phyloP scores from a whole-genome alignment of 2,797 vertebrate species.

The Atherinosoma microstoma region DNA sequence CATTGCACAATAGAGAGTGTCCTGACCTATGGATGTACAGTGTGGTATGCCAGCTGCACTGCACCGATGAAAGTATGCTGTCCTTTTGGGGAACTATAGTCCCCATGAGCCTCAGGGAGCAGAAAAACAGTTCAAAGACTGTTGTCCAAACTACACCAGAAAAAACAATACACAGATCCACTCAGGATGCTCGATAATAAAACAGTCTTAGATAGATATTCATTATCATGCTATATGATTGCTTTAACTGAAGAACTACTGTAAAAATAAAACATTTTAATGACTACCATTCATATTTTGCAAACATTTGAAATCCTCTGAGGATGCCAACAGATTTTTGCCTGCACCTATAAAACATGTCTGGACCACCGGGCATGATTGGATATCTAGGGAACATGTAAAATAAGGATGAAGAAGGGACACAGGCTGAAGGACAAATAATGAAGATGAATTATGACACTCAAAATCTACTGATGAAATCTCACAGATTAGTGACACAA shows the following conservation, averaged over 20 bases:
- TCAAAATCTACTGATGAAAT: constrained; percentile 24
- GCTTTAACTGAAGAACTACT: background rate
- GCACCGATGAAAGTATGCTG: no score
- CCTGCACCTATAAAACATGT: background rate
- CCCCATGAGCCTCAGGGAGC: no score
- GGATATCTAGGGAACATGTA: background rate
- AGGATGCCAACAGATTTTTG: background rate
- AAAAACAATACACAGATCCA: background rate
- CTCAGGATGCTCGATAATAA: background rate
- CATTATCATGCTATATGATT: background rate
- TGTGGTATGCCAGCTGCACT: no score
- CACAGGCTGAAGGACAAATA: background rate
- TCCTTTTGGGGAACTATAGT: no score
- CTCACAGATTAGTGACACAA: constrained; percentile 35
- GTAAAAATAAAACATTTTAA: background rate
- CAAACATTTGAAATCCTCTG: background rate
- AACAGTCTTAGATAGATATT: background rate
- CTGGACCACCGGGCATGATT: background rate
- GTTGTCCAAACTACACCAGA: no score
- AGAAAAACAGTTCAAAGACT: no score
- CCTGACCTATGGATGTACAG: no score
- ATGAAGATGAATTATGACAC: constrained; percentile 19
- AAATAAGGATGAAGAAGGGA: constrained; percentile 3
- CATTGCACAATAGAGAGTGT: no score
- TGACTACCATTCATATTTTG: background rate